Conservation (phyloP, 2,888 invertebrate species). For the Mayetiola destructor region DNA sequence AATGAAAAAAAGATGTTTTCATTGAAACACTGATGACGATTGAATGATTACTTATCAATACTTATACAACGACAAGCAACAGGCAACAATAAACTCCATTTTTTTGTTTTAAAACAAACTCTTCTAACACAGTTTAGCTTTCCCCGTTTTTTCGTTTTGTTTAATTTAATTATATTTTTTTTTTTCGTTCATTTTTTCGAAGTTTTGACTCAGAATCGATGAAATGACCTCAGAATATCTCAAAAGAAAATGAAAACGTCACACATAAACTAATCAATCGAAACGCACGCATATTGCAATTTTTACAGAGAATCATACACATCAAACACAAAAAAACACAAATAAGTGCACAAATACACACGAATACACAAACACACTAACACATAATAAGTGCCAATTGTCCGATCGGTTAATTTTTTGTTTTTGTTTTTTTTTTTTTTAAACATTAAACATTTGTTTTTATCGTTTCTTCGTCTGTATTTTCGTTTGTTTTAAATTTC, state of each 20-base stretch:
- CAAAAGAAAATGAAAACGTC: slow-evolving; percentile 13
- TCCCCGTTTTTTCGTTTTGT: slow-evolving; percentile 2
- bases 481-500: too few relatives aligned
- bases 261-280: not conserved
- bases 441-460: not conserved
- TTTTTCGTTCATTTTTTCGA: too few relatives aligned
- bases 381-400: not conserved
- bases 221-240: slow-evolving; percentile 12
- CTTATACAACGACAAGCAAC: not conserved
- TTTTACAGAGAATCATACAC: not conserved
- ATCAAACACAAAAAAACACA: not conserved
- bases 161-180: slow-evolving; percentile 3
- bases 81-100: not conserved
- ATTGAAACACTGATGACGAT: not conserved
- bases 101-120: too few relatives aligned
- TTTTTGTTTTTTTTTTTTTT: too few relatives aligned
- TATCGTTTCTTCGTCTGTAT: too few relatives aligned
- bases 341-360: not conserved
- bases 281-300: not conserved
- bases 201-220: too few relatives aligned
- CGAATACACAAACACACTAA: not conserved
- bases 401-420: too few relatives aligned
- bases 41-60: not conserved
- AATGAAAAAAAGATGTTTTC: slow-evolving; percentile 1
- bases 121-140: too few relatives aligned